These are phyloP conservation scores for Dolomedes plantarius DNA, from an alignment of 2,888 invertebrate genomes.

Conservation along the genomic window DNA sequence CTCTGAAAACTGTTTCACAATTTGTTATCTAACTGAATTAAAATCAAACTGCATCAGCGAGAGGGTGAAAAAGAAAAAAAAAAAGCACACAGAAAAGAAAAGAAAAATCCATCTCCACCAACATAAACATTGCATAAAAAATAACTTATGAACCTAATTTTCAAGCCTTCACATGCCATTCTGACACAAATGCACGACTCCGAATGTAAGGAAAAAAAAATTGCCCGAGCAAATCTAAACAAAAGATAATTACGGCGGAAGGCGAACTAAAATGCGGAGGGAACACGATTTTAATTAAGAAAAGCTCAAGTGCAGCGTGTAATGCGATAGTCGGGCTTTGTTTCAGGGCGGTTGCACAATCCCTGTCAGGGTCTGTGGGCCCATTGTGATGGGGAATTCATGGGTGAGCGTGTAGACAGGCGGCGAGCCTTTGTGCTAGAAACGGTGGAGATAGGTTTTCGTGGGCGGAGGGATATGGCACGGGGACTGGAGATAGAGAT, in stretches of 20 bases:
- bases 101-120: not conserved
- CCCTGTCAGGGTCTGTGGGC: conserved; percentile 28
- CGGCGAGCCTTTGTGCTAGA: not conserved
- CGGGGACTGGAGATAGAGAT: not conserved
- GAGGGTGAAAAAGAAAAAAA: not conserved
- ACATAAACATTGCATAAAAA: not conserved
- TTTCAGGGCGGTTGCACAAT: conserved; percentile 65
- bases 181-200: not conserved
- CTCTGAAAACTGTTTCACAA: too few relatives aligned
- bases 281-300: conserved; percentile 70
- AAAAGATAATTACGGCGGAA: conserved; percentile 42
- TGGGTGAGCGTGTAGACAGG: conserved; percentile 32
- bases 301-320: conserved; percentile 63
- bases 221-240: conserved; percentile 5
- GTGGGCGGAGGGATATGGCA: not conserved
- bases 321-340: conserved; percentile 62
- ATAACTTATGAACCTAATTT: conserved; percentile 12
- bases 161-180: conserved; percentile 5
- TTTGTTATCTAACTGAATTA: too few relatives aligned
- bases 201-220: not conserved
- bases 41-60: not conserved
- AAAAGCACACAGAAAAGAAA: too few relatives aligned
- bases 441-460: not conserved
- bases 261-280: conserved; percentile 44
- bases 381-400: conserved; percentile 51